phyloP scores from a whole-genome alignment of 2,797 vertebrate species.

The Erithacus rubecula region DNA sequence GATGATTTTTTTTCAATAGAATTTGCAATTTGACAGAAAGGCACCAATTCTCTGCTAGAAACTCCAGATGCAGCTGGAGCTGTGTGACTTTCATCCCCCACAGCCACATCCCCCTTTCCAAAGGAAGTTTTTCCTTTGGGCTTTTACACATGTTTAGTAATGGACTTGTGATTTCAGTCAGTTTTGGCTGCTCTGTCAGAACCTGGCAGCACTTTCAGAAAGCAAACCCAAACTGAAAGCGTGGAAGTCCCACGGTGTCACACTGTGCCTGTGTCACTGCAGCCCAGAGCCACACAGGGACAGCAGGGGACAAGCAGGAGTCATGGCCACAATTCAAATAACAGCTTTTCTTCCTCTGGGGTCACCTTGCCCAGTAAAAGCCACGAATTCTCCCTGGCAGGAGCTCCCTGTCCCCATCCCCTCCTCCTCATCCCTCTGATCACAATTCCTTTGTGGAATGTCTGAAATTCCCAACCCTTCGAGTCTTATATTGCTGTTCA shows the following conservation, averaged over 20 bases:
- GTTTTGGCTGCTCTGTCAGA: neutral
- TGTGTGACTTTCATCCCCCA: neutral
- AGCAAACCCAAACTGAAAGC: neutral
- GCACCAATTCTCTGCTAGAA: neutral
- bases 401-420: neutral
- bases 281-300: neutral
- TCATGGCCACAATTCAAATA: fast-evolving
- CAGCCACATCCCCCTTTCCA: neutral
- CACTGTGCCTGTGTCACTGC: neutral
- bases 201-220: neutral
- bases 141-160: neutral
- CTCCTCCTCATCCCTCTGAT: neutral
- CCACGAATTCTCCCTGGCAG: neutral
- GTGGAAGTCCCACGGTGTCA: neutral
- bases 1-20: neutral
- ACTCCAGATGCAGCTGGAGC: neutral
- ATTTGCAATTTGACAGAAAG: neutral
- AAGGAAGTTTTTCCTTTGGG: neutral
- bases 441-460: neutral
- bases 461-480: neutral
- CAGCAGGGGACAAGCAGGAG: neutral
- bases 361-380: fast-evolving
- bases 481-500: fast-evolving
- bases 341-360: neutral
- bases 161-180: neutral